Evolutionary conservation across 1,140 invertebrate species (phyloP).

Genomic region (Drosophila takahashii): DNA sequence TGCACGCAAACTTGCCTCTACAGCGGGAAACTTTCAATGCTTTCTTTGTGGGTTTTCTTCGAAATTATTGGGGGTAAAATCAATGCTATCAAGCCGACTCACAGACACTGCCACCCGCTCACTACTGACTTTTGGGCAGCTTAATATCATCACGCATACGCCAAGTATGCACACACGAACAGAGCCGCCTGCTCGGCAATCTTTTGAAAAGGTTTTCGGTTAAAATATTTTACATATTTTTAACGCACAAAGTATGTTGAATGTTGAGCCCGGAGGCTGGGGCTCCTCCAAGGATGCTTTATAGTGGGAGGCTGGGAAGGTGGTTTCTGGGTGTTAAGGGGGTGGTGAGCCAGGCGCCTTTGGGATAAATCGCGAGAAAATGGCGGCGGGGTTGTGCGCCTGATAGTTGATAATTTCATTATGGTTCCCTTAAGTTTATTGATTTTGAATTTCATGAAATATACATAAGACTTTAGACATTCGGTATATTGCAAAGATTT

Average conservation of each 20-base stretch:
- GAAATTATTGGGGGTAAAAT: conserved; percentile 24
- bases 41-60: conserved; percentile 17
- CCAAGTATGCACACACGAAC: conserved; percentile 38
- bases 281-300: conserved; percentile 9
- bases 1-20: not conserved
- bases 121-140: conserved; percentile 10
- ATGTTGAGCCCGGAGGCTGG: conserved; percentile 39
- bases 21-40: conserved; percentile 5
- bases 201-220: conserved; percentile 77
- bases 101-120: conserved; percentile 2
- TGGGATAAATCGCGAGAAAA: conserved; percentile 11
- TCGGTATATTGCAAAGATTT: not conserved
- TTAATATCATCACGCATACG: conserved; percentile 68
- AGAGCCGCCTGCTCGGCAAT: conserved; percentile 52
- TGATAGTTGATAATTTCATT: conserved; percentile 77
- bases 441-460: conserved; percentile 65
- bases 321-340: not conserved
- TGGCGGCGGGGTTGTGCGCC: conserved; percentile 15
- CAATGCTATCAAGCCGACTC: conserved; percentile 31
- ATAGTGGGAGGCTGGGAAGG: not conserved
- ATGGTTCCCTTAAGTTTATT: conserved; percentile 64
- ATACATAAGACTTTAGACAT: conserved; percentile 29
- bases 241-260: conserved; percentile 57
- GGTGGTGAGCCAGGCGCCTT: not conserved
- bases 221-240: conserved; percentile 82